Conservation (phyloP, 2,888 invertebrate genomes). For the Agriopis marginaria region DNA sequence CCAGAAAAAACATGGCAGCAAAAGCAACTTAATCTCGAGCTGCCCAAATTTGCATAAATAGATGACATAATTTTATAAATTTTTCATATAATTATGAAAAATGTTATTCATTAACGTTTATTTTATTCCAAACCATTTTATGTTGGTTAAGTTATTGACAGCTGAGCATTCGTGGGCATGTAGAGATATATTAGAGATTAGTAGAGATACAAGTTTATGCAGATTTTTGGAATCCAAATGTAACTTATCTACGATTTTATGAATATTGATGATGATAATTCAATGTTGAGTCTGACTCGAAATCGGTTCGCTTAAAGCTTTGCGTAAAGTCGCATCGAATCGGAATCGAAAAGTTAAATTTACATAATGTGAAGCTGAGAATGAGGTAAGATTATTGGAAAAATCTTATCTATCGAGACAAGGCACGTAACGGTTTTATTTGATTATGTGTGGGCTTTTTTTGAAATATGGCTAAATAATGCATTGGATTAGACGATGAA, state of each 20-base stretch:
- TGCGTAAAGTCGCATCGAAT: conserved; percentile 48
- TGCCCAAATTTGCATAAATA: conserved; percentile 35
- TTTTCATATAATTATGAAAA: conserved; percentile 50
- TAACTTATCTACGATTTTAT: conserved; percentile 51
- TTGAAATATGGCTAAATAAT: conserved; percentile 27
- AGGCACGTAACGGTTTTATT: conserved; percentile 31
- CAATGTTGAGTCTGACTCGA: conserved; percentile 50
- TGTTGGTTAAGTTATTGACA: conserved; percentile 40
- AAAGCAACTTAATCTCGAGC: conserved; percentile 39
- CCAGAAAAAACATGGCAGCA: conserved; percentile 34
- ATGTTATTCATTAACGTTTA: conserved; percentile 44
- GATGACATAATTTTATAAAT: conserved; percentile 45
- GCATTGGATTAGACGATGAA: conserved; percentile 26
- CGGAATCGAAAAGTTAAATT: conserved; percentile 46
- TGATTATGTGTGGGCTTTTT: conserved; percentile 28
- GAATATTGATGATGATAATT: conserved; percentile 51
- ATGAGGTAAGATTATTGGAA: conserved; percentile 42
- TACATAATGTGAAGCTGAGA: conserved; percentile 44
- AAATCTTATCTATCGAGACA: conserved; percentile 35
- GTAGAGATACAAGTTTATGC: conserved; percentile 48
- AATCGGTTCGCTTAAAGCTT: conserved; percentile 44
- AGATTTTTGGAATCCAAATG: conserved; percentile 55
- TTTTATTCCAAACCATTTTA: conserved; percentile 45
- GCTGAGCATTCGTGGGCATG: conserved; percentile 28
- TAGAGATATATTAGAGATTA: conserved; percentile 34